phyloP scores from a whole-genome alignment of 1,140 invertebrate genomes.

The Oscheius sp. region DNA sequence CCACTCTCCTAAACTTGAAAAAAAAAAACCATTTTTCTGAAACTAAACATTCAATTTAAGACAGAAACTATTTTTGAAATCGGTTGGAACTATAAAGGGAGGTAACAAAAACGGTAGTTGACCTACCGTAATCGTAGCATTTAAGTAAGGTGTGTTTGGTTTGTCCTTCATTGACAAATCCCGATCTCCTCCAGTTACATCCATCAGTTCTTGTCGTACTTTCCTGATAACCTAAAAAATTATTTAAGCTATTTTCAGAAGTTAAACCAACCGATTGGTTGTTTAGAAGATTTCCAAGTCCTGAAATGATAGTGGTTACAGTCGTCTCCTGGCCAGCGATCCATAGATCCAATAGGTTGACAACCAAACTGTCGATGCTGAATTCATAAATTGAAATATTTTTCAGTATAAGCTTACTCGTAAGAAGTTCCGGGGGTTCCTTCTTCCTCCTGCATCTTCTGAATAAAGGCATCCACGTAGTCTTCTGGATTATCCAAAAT shows the following conservation, averaged over 20 bases:
- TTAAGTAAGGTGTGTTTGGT: slow-evolving; percentile 19
- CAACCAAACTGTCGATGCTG: slow-evolving; percentile 13
- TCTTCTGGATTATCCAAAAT: too few relatives aligned
- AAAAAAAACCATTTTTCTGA: too few relatives aligned
- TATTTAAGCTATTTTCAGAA: not conserved
- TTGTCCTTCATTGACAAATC: slow-evolving; percentile 12
- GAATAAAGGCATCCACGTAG: slow-evolving; percentile 65
- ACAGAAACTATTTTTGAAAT: too few relatives aligned
- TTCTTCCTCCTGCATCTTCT: slow-evolving; percentile 59
- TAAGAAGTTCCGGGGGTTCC: not conserved
- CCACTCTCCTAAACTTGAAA: too few relatives aligned
- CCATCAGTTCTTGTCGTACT: slow-evolving; percentile 14
- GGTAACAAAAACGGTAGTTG: too few relatives aligned
- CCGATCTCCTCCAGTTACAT: slow-evolving; percentile 22
- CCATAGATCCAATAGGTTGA: slow-evolving; percentile 28
- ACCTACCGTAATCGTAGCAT: slow-evolving; percentile 22
- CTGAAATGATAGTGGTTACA: slow-evolving; percentile 17
- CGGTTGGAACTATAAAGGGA: too few relatives aligned
- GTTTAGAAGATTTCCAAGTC: slow-evolving; percentile 16
- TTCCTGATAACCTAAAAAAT: slow-evolving; percentile 4
- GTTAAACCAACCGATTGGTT: slow-evolving; percentile 4
- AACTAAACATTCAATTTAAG: too few relatives aligned
- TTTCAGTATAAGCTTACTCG: not conserved
- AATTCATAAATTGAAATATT: not conserved
- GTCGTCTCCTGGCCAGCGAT: slow-evolving; percentile 37